phyloP scores from a whole-genome alignment of 2,888 invertebrate genomes.

The Drosophila nr. perissopoda region DNA sequence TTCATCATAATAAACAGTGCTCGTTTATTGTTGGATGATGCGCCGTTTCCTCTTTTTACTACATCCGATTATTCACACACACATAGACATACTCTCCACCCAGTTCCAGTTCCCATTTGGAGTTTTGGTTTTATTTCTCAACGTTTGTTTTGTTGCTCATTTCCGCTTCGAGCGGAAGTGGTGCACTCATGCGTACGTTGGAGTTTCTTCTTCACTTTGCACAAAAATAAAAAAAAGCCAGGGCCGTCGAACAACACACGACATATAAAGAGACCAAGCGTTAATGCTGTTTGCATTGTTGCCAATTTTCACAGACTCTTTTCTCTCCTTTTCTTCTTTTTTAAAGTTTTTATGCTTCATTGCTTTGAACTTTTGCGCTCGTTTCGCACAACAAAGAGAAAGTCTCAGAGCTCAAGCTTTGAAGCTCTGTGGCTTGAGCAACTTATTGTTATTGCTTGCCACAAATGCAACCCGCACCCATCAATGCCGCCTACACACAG shows the following conservation, averaged over 20 bases:
- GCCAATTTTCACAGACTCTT: slow-evolving; percentile 60
- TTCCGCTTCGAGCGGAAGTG: slow-evolving; percentile 79
- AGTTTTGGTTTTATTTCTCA: slow-evolving; percentile 12
- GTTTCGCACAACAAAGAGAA: slow-evolving; percentile 71
- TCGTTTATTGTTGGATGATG: slow-evolving; percentile 42
- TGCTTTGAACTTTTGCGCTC: slow-evolving; percentile 79
- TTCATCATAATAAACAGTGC: slow-evolving; percentile 52
- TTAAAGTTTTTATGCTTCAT: slow-evolving; percentile 68
- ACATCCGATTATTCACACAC: slow-evolving; percentile 34
- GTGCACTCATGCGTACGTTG: slow-evolving; percentile 75
- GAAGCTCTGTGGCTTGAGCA: slow-evolving; percentile 32
- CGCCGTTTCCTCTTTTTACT: slow-evolving; percentile 43
- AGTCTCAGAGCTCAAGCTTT: slow-evolving; percentile 64
- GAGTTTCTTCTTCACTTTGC: slow-evolving; percentile 53
- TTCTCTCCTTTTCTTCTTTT: slow-evolving; percentile 3
- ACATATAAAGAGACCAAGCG: slow-evolving; percentile 14
- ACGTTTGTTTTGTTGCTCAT: slow-evolving; percentile 60
- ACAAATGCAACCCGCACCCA: slow-evolving; percentile 45
- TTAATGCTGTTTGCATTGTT: slow-evolving; percentile 47
- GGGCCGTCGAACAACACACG: slow-evolving; percentile 19
- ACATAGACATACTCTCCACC: slow-evolving; percentile 37
- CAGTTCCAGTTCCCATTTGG: slow-evolving; percentile 22
- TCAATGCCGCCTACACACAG: slow-evolving; percentile 39
- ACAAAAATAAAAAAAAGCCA: slow-evolving; percentile 46
- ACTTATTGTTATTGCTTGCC: slow-evolving; percentile 54